Evolutionary conservation across 2,888 invertebrate genomes (phyloP), one percentile per base, ranked within the genome.

Genomic region (Lathronympha strigana): DNA sequence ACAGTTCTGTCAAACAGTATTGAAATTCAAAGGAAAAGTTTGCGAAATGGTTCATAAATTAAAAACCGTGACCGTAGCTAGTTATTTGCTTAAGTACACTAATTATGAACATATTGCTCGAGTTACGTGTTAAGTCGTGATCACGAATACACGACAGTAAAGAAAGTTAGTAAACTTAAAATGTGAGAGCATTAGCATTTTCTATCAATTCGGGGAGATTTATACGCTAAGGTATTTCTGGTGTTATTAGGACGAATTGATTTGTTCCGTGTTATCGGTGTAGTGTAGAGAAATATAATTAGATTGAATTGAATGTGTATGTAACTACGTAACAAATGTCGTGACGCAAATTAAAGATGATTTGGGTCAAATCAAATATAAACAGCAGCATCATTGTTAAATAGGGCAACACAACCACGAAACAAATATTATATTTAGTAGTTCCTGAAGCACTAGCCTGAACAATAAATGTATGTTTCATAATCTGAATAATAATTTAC

Each of bases 121-220:
- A 36, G 38, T 38, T 53, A 53, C 51, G 58, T 60, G 64, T 60
- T n/a, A 53, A 64, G 31, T 58, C 28, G 57, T 40, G 43, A 51
- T 58, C 57, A 58, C 43, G 63, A 63, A 43, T 58, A 63, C 43
- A 43, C 57, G 33, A 25, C 28, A 55, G 9, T 61, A 55, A 63
- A 63, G 62, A 55, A 63, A 55, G 57, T 50, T 57, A 33, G 50
- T 40, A 51, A 36, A 61, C 28, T 50, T 50, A 61, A 61, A 61
- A 51, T 51, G 40, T 31, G 43, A 31, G 61, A 40, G 28, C 51
- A 51, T 61, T 60, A 49, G 36, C 60, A 38, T 61, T 57, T 61
- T 61, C 53, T 45, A 61, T 53, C 43, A 53, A 43, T 51, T 61
- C 9, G 33, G 50, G 43, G 50, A 51, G 43, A 23, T 62, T 45